Conservation (phyloP, 1,140 invertebrate species). For the Ruditapes philippinarum region DNA sequence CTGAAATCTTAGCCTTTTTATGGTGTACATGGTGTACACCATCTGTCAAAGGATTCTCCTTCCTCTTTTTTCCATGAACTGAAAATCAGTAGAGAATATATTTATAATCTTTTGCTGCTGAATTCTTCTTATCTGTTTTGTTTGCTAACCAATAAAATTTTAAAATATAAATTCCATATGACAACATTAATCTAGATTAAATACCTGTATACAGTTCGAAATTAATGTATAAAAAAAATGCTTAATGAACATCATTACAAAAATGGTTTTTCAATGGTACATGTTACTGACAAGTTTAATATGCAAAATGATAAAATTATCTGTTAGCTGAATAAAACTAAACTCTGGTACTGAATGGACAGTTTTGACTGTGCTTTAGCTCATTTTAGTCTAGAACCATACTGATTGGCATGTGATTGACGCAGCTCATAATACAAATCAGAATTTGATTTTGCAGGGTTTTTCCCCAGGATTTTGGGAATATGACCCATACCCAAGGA, state of each 20-base stretch:
- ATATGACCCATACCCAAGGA: too few relatives aligned
- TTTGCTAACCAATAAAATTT: neutral
- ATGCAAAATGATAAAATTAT: neutral
- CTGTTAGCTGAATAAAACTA: too few relatives aligned
- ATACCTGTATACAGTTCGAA: neutral
- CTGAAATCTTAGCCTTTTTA: conserved; percentile 26
- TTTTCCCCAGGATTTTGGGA: too few relatives aligned
- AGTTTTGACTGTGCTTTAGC: too few relatives aligned
- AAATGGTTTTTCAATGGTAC: neutral
- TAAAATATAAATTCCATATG: too few relatives aligned
- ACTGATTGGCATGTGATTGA: too few relatives aligned
- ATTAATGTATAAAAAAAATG: neutral
- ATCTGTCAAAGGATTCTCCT: neutral
- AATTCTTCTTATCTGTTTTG: neutral
- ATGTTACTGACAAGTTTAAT: neutral
- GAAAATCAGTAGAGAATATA: neutral
- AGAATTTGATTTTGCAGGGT: neutral
- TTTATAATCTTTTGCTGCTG: neutral
- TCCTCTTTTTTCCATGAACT: neutral
- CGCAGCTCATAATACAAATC: neutral
- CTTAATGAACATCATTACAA: neutral
- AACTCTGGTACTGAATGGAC: too few relatives aligned
- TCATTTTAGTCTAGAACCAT: too few relatives aligned
- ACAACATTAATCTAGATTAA: neutral
- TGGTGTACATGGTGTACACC: neutral